A percentile compares a stretch with the other conserved stretches of the same genome.
Conservation (phyloP, 2,797 vertebrate genomes). For the Heterohyrax brucei region DNA sequence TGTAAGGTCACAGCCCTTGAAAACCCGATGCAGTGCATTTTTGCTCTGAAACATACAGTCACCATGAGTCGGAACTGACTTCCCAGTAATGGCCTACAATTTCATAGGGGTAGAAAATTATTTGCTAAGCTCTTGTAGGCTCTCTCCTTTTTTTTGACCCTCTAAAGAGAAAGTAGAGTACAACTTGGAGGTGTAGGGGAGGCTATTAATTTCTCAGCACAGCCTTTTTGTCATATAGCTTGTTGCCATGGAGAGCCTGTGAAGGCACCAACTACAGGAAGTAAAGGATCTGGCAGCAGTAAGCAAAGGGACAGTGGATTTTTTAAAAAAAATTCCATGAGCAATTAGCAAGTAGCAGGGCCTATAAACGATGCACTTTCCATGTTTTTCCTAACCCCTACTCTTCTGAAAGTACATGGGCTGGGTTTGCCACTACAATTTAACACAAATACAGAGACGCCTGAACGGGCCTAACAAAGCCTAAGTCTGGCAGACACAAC, state of each 20-base stretch:
- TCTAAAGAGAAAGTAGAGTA: conserved; percentile 69
- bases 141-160: conserved; percentile 25
- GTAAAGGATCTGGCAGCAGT: conserved; percentile 71
- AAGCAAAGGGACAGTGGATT: conserved; percentile 67
- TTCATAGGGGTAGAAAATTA: conserved; percentile 68
- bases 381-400: conserved; percentile 63
- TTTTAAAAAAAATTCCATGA: conserved; percentile 73
- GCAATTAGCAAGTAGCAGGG: conserved; percentile 75
- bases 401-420: conserved; percentile 58
- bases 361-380: conserved; percentile 76
- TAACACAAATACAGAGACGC: conserved; percentile 73
- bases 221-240: conserved; percentile 73
- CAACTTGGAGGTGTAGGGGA: conserved; percentile 4
- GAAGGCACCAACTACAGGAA: conserved; percentile 77
- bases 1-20: background rate
- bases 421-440: conserved; percentile 76
- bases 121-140: conserved; percentile 36
- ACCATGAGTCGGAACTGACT: background rate
- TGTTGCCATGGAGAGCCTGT: conserved; percentile 81
- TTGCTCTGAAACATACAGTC: background rate
- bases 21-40: background rate
- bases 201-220: conserved; percentile 53
- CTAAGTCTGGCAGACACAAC: conserved; percentile 69
- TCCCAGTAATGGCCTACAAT: conserved; percentile 42
- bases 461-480: conserved; percentile 78